Evolutionary conservation across 2,888 invertebrate genomes (phyloP).

Genomic region (Mimachlamys varia): DNA sequence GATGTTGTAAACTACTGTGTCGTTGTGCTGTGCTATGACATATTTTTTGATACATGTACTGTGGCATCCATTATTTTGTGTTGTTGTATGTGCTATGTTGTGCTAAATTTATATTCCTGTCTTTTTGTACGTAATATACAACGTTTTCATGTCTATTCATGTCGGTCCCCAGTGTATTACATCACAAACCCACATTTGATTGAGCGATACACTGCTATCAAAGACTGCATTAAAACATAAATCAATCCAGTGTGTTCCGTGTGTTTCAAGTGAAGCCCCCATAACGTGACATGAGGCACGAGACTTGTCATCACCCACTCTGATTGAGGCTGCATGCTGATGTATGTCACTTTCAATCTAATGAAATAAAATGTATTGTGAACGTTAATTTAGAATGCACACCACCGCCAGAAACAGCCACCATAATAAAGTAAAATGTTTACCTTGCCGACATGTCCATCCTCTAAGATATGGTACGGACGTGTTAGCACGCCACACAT

Average conservation of each 20-base stretch:
- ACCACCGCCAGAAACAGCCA: not conserved
- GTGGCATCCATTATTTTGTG: no score
- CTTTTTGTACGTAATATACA: not conserved
- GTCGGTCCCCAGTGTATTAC: not conserved
- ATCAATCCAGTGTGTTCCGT: not conserved
- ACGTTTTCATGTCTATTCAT: not conserved
- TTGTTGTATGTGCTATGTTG: no score
- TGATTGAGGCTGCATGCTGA: not conserved
- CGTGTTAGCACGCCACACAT: not conserved
- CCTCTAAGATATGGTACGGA: not conserved
- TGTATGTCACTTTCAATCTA: not conserved
- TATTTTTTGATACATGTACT: no score
- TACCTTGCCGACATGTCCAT: slow-evolving; percentile 13
- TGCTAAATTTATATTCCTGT: not conserved
- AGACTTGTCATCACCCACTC: not conserved
- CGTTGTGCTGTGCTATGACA: no score
- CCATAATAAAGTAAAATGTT: not conserved
- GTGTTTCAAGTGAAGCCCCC: not conserved
- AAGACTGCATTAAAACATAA: not conserved
- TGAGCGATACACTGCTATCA: not conserved
- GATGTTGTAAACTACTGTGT: not conserved
- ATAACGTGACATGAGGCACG: not conserved
- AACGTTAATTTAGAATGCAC: not conserved
- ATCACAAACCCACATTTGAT: not conserved
- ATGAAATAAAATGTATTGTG: not conserved